Evolutionary conservation across 2,888 invertebrate species (phyloP).

Genomic region (Ochlodes sylvanus): DNA sequence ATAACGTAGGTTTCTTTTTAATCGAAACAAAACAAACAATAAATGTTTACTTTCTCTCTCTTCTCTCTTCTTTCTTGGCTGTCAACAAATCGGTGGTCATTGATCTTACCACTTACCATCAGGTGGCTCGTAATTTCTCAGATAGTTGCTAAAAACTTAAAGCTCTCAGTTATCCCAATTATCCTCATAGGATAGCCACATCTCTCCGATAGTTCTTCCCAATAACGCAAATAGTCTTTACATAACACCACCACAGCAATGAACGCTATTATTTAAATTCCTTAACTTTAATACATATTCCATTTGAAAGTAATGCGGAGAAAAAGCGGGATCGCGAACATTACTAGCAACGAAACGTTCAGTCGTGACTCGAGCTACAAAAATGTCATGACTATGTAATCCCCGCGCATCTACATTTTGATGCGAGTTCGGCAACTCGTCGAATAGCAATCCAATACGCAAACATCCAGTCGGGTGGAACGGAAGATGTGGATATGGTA

Average conservation of each 20-base stretch:
- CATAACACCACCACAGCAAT: not conserved
- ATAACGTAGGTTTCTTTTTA: no score
- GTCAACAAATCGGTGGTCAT: no score
- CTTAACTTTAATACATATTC: conserved; percentile 26
- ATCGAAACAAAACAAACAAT: no score
- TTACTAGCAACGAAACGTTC: conserved; percentile 24
- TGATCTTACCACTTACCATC: no score
- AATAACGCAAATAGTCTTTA: no score
- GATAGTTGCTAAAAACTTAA: no score
- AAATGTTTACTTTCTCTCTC: no score
- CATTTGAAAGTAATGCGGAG: conserved; percentile 16
- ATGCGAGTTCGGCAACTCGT: conserved; percentile 51
- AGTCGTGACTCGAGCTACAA: conserved; percentile 41
- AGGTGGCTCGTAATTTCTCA: no score
- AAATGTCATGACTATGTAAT: conserved; percentile 53
- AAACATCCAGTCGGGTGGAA: conserved; percentile 42
- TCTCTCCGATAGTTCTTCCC: no score
- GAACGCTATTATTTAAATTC: conserved; percentile 29
- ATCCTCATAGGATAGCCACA: no score
- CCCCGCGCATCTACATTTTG: conserved; percentile 53
- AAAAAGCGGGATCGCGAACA: conserved; percentile 14
- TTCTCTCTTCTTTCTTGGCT: no score
- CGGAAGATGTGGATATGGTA: conserved; percentile 10
- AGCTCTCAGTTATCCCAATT: no score
- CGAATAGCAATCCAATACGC: conserved; percentile 55